Evolutionary conservation across 2,797 vertebrate genomes (phyloP).

Genomic region (Podarcis lilfordi): DNA sequence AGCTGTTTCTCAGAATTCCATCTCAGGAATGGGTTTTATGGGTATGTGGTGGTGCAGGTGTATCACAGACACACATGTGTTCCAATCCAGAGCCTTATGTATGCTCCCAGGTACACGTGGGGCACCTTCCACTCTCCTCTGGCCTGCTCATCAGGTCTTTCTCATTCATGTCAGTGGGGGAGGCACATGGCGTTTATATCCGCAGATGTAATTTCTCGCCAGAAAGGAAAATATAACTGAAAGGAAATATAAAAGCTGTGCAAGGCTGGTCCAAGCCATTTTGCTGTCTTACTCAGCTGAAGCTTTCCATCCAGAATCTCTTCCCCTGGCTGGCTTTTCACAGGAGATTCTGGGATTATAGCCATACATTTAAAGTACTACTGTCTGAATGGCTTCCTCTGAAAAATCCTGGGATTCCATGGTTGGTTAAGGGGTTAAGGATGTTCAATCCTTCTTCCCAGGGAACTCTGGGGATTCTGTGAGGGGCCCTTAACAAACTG

Average conservation of each 20-base stretch:
- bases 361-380: not conserved
- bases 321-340: not conserved
- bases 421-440: too few species aligned
- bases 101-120: not conserved
- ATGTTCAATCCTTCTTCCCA: too few species aligned
- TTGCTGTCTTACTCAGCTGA: not conserved
- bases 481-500: too few species aligned
- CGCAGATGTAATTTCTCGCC: not conserved
- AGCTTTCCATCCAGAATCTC: not conserved
- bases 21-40: not conserved
- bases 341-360: not conserved
- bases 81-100: not conserved
- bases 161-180: not conserved
- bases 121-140: too few species aligned
- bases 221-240: not conserved
- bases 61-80: not conserved
- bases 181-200: not conserved
- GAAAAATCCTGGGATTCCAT: too few species aligned
- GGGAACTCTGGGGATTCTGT: too few species aligned
- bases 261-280: not conserved
- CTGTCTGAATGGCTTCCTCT: too few species aligned
- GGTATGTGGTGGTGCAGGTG: not conserved
- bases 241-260: not conserved
- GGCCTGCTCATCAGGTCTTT: not conserved
- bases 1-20: not conserved